These are phyloP conservation scores for Gobio gobio DNA, from an alignment of 2,113 vertebrate species.

Conservation along the genomic window DNA sequence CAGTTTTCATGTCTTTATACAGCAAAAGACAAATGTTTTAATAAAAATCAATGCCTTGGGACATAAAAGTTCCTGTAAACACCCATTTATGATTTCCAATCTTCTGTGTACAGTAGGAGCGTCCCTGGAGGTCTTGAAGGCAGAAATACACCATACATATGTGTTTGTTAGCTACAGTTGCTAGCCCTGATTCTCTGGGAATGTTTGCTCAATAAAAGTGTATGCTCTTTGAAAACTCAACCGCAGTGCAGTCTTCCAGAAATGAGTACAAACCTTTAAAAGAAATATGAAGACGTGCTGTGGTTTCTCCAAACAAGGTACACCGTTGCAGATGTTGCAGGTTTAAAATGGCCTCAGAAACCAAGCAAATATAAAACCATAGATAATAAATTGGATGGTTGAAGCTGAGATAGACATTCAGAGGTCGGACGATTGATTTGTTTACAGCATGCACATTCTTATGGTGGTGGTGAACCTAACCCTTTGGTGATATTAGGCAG, in stretches of 20 bases:
- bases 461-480: neutral
- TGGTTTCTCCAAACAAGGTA: neutral
- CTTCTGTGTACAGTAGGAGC: neutral
- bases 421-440: neutral
- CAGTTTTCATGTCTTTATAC: neutral
- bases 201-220: neutral
- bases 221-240: neutral
- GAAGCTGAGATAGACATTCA: neutral
- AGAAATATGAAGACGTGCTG: neutral
- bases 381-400: neutral
- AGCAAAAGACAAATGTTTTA: neutral
- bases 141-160: neutral
- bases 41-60: neutral
- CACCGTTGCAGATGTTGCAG: neutral
- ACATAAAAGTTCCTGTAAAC: neutral
- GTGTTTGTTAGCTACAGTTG: neutral
- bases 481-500: neutral
- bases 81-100: neutral
- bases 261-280: neutral
- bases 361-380: neutral
- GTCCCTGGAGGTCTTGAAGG: neutral
- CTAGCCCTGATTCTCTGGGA: neutral
- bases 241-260: neutral
- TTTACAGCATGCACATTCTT: neutral
- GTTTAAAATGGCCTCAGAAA: conserved; percentile 1